These are phyloP conservation scores for Cettia cetti DNA, from an alignment of 2,113 vertebrate species.

Conservation along the genomic window DNA sequence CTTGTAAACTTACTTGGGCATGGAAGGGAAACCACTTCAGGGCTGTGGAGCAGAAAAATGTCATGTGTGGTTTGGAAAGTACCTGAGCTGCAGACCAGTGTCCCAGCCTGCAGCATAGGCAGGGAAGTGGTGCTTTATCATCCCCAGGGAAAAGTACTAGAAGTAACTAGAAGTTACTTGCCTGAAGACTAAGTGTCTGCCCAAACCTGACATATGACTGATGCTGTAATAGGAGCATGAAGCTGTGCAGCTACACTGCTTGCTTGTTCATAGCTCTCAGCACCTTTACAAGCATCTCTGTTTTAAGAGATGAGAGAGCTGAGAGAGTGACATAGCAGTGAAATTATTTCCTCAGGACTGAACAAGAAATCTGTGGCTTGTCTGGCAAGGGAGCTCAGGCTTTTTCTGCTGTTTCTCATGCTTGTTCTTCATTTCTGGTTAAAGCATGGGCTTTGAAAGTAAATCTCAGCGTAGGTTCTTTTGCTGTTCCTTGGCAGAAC, in stretches of 20 bases:
- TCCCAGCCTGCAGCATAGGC: neutral
- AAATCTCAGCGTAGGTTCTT: neutral
- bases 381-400: neutral
- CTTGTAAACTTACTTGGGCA: neutral
- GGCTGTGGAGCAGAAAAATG: neutral
- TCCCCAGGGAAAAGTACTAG: neutral
- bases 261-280: neutral
- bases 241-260: neutral
- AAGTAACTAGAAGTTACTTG: neutral
- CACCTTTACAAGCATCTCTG: neutral
- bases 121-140: neutral
- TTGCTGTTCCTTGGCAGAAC: neutral
- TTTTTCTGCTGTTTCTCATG: neutral
- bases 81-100: neutral
- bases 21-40: neutral
- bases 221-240: neutral
- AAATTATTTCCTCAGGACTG: neutral
- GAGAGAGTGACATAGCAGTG: neutral
- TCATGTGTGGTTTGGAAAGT: neutral
- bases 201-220: neutral
- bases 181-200: neutral
- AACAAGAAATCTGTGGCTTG: neutral
- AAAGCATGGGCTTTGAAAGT: neutral
- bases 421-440: neutral
- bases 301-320: neutral